Base-by-base conservation (phyloP, 1,140 invertebrate genomes). In the Drosophila lowei region DNA sequence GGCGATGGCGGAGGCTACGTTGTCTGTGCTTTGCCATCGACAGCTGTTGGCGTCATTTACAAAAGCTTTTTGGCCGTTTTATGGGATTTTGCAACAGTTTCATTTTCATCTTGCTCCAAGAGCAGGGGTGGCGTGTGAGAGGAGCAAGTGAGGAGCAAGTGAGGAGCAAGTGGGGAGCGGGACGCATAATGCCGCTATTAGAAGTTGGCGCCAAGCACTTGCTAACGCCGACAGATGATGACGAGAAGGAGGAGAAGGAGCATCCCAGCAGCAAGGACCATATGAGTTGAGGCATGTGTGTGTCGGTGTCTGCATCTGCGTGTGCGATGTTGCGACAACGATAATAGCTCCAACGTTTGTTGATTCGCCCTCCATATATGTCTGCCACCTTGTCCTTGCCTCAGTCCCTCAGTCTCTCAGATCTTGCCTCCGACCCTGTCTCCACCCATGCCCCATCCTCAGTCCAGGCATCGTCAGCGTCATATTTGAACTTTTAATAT, bases 141-240 rank as follows among this genome's bases (percentile, higher is more conserved):
- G 23, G 53, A 16, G 21, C 41, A 8, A 11, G 41, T 30, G 28
- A 9, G 28, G 21, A 25, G 56, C 21, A 21, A 21, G 21, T n/a
- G 7, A 34, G 23, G 53, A 16, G 21, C 41, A 8, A 11, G 41
- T 30, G 28, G 2, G 28, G 21, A 23, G 23, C 62, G 56, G 43
- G 52, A 46, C 55, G 77, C 81, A 85, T 85, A 85, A 85, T 85
- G 80, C 81, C 59, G 81, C 81, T 77, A 85, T 85, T 85, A 85
- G 80, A 85, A 85, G 80, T 84, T 84, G 79, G 81, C 80, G 73
- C 67, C 80, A 86, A 85, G 80, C 80, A 85, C 80, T 85, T 86
- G 80, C 80, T 85, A 92, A 98, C 98, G 92, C 98, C 99, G 89
- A 99, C 96, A 5, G 98, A 99, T 47, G 98, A 98, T 62, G 98